Evolutionary conservation across 2,797 vertebrate genomes (phyloP).

Genomic region (Cyclura pinguis): DNA sequence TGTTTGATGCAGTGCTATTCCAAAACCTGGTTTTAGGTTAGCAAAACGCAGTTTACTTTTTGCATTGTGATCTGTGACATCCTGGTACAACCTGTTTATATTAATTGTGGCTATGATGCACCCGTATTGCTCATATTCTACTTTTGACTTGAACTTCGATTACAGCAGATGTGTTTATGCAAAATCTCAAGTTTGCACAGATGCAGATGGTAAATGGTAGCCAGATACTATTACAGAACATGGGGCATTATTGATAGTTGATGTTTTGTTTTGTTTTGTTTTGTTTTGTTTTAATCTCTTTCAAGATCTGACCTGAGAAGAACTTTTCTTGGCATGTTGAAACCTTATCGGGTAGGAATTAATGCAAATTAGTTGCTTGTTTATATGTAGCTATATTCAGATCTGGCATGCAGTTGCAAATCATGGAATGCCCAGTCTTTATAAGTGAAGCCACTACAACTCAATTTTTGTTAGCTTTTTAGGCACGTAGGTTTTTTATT

Average conservation of each 20-base stretch:
- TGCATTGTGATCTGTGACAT: neutral
- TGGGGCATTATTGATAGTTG: too few relatives aligned
- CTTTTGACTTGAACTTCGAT: too few relatives aligned
- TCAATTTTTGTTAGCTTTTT: neutral
- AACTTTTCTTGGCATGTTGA: neutral
- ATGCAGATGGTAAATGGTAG: too few relatives aligned
- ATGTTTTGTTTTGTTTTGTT: neutral
- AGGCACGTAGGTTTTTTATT: neutral
- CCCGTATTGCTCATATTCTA: too few relatives aligned
- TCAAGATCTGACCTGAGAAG: neutral
- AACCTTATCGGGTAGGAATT: neutral
- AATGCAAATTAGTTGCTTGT: neutral
- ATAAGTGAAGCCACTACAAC: neutral
- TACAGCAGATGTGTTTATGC: too few relatives aligned
- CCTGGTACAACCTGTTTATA: neutral
- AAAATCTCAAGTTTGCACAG: too few relatives aligned
- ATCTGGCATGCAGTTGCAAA: neutral
- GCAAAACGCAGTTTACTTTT: neutral
- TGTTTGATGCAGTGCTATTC: neutral
- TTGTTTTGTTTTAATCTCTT: neutral
- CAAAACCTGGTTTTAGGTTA: neutral
- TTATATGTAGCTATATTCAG: neutral
- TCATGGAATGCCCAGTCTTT: neutral
- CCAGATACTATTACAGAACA: too few relatives aligned
- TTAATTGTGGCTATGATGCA: too few relatives aligned